Evolutionary conservation across 2,797 vertebrate genomes (phyloP), one percentile per base, ranked within the genome.

Genomic region (Delichon dasypus): DNA sequence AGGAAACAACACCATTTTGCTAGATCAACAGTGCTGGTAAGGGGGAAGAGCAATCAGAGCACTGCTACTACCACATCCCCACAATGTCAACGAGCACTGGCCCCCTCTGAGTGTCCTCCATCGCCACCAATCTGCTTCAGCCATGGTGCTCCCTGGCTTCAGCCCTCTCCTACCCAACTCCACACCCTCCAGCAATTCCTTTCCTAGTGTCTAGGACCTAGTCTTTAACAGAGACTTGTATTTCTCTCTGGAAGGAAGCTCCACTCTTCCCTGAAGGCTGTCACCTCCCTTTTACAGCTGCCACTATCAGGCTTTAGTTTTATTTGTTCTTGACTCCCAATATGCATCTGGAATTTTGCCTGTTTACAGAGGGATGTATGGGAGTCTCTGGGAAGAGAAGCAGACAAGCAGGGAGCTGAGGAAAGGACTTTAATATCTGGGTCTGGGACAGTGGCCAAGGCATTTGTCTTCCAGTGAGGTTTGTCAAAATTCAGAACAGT

Each of bases 71-170:
- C 62, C 50, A 44, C 5, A 51, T 10, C 32, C 48, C 50, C 29
- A n/a, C 1, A 3, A 29, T 14, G 22, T 25, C 58, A 70, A 23
- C 0, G 1, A 78, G 74, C 32, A 16, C 51, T 51, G 36, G 17
- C 18, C 42, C 27, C 14, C 47, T 7, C 18, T 22, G 38, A 22
- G 42, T 7, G 25, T 51, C 27, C 57, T 47, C 44, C 25, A 25
- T 18, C 29, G 23, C 30, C 55, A 65, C 26, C 40, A 16, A 15
- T 30, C n/a, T 84, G 55, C 30, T 84, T 44, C 83, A 91, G 70
- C 51, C 47, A 7, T 17, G 44, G 9, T 4, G 11, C 22, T 58
- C 8, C 47, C 57, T 25, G 14, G 10, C 45, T 55, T 72, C 50
- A 66, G 38, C 22, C 51, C 23, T 70, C 47, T 53, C 29, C 66